phyloP scores from a whole-genome alignment of 1,140 invertebrate species.

The Aplysia californica region DNA sequence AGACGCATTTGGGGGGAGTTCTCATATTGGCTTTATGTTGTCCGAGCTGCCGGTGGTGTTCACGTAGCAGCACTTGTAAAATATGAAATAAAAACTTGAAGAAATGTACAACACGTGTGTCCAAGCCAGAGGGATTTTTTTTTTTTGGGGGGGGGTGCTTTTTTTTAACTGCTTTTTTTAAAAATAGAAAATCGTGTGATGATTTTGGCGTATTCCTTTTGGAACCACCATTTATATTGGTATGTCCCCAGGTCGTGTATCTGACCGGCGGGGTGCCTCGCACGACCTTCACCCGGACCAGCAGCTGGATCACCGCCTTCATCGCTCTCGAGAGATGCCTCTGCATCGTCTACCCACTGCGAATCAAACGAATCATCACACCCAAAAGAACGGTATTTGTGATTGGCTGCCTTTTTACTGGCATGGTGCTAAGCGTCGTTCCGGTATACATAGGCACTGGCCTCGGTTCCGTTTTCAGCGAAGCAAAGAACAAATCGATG shows the following conservation, averaged over 20 bases:
- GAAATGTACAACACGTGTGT: no score
- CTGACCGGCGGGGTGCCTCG: conserved; percentile 13
- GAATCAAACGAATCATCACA: no score
- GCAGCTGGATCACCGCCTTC: conserved; percentile 17
- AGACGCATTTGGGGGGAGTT: no score
- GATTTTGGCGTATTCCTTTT: no score
- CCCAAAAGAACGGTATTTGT: background rate
- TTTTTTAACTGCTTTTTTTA: background rate
- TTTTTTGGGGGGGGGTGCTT: no score
- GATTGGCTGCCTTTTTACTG: background rate
- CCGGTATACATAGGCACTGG: background rate
- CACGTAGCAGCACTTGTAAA: no score
- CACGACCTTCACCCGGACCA: background rate
- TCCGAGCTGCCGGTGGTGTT: no score
- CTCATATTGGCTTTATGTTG: background rate
- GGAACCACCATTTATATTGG: no score
- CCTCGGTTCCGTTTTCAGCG: background rate
- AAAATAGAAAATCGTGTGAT: background rate
- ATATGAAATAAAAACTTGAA: no score
- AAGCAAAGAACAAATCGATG: background rate
- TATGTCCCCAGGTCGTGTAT: no score
- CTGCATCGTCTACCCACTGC: conserved; percentile 7
- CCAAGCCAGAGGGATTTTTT: no score
- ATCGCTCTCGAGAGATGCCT: conserved; percentile 21
- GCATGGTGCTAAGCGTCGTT: conserved; percentile 1